These are phyloP conservation scores for Myrmophylax atrothorax DNA, from an alignment of 2,113 vertebrate genomes.

Conservation along the genomic window DNA sequence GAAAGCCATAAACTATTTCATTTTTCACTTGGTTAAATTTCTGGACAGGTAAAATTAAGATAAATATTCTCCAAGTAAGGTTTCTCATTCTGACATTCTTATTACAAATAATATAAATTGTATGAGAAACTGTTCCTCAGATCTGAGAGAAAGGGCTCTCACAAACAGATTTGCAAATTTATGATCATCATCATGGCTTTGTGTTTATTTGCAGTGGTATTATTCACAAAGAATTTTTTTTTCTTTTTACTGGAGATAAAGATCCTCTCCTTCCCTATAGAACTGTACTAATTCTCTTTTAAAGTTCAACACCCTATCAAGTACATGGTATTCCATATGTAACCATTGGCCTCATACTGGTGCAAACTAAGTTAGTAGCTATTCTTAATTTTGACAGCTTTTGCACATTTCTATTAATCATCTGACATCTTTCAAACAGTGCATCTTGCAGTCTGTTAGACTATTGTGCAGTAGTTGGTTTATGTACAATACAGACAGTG, in stretches of 20 bases:
- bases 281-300: background rate
- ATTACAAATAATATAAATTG: background rate
- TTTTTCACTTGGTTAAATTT: slow-evolving; percentile 26
- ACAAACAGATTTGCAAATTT: background rate
- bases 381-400: background rate
- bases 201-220: background rate
- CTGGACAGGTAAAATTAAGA: slow-evolving; percentile 41
- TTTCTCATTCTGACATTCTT: slow-evolving; percentile 8
- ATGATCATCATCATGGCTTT: background rate
- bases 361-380: background rate
- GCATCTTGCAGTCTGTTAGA: background rate
- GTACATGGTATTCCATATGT: background rate
- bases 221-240: background rate
- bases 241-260: background rate
- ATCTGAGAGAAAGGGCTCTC: background rate
- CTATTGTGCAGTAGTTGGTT: background rate
- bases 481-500: background rate
- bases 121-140: background rate
- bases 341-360: background rate
- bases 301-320: background rate
- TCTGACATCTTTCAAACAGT: background rate
- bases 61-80: background rate
- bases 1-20: slow-evolving; percentile 1
- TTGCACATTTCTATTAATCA: background rate
- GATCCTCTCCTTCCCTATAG: background rate